Percentiles rank a stretch among this genome's conserved stretches.
Evolutionary conservation across 2,113 vertebrate species (phyloP).

Genomic region (Rhombomys opimus): DNA sequence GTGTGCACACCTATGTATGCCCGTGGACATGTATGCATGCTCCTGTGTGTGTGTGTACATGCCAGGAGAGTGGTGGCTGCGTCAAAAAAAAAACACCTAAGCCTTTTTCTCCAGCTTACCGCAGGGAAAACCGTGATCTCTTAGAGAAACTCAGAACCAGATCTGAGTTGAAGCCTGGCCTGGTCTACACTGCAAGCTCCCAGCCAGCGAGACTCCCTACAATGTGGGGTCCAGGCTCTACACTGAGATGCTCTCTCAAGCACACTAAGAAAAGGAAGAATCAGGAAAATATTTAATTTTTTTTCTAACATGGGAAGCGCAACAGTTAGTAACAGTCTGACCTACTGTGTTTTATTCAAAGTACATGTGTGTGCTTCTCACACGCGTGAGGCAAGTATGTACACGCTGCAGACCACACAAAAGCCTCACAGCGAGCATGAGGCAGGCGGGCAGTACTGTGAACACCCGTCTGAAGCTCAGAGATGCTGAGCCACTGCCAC

Average conservation of each 20-base stretch:
- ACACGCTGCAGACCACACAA: rapidly evolving
- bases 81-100: constrained; percentile 19
- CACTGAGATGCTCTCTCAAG: background rate
- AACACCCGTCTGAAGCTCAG: background rate
- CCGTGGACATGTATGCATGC: background rate
- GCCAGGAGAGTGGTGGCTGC: background rate
- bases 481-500: background rate
- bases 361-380: background rate
- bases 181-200: background rate
- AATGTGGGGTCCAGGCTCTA: background rate
- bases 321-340: background rate
- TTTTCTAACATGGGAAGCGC: background rate
- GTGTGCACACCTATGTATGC: background rate
- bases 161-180: background rate
- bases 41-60: background rate
- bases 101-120: background rate
- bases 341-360: background rate
- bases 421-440: background rate
- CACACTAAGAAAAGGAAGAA: background rate
- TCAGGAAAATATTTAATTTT: background rate
- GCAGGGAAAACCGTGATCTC: background rate
- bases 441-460: background rate
- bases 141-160: background rate
- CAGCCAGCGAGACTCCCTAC: too few relatives aligned
- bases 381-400: too few relatives aligned